Evolutionary conservation across 1,140 invertebrate species (phyloP), one percentile per base, ranked within the genome.

Genomic region (Aphelenchoides avenae): DNA sequence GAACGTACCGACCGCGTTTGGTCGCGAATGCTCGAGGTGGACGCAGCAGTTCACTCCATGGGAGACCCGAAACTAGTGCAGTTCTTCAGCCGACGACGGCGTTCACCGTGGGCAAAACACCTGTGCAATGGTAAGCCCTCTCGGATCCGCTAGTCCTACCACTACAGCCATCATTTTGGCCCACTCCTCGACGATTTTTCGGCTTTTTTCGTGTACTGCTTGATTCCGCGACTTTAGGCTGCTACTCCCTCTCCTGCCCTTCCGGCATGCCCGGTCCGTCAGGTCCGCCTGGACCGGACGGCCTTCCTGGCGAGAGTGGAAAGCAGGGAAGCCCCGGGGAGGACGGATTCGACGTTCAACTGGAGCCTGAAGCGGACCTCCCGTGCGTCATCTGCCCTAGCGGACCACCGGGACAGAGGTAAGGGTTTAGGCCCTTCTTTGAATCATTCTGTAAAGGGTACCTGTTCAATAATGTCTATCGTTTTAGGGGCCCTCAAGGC

Each of bases 321-420:
- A 42, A 20, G 7, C 55, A 54, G 20, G 61, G 62, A 1, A 13
- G 24, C 24, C 27, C 67, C 5, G 67, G 67, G 1, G 64, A 71
- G 15, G 67, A 70, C 24, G 67, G 67, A 1, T 58, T 57, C 13
- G 67, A 70, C 36, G 66, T 70, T 24, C 39, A 71, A 50, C 27
- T 70, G 5, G 65, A 68, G 37, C 53, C 68, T 7, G 49, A 69
- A 20, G 48, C 47, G 29, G 67, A 70, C 37, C n/a, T 70, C n/a
- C 69, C 68, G n/a, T 70, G 68, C 29, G 61, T 72, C 0, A 72
- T 70, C 27, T 70, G 68, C 24, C 69, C 69, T 13, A 66, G 53
- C 18, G 68, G 68, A 1, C 68, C 68, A n/a, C 68, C 68, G 5
- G 68, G 68, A 7, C 57, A 58, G 30, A 40, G 66, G 52, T 61